Evolutionary conservation across 2,113 vertebrate species (phyloP).

Genomic region (Etia nguti): DNA sequence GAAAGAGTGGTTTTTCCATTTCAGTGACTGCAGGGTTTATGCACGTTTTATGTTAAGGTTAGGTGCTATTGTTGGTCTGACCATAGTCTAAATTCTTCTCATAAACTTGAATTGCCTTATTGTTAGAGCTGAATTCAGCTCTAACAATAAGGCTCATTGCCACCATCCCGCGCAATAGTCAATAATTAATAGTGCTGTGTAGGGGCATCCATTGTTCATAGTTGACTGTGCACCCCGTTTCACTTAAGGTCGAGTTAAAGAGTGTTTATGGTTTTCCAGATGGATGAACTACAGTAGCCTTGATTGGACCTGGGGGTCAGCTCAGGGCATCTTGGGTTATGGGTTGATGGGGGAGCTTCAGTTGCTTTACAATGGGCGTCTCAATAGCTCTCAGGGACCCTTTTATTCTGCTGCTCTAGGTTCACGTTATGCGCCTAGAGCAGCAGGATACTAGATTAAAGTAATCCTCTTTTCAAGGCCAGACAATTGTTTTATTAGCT

Average conservation of each 20-base stretch:
- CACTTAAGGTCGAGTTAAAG: slow-evolving; percentile 22
- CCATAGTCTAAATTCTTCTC: background rate
- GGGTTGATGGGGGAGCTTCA: background rate
- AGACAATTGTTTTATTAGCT: slow-evolving; percentile 74
- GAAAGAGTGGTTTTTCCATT: background rate
- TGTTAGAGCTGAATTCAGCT: slow-evolving; percentile 14
- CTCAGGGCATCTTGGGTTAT: background rate
- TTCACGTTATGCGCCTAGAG: slow-evolving; percentile 38
- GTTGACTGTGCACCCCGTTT: background rate
- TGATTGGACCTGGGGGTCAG: slow-evolving; percentile 26
- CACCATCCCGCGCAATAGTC: background rate
- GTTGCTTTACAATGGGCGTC: slow-evolving; percentile 49
- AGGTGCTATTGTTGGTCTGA: background rate
- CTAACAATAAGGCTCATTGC: background rate
- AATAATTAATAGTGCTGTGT: slow-evolving; percentile 21
- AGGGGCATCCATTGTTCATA: background rate
- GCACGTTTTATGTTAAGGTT: background rate
- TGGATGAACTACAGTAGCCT: slow-evolving; percentile 55
- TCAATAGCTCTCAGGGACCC: slow-evolving; percentile 51
- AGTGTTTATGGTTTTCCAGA: slow-evolving; percentile 50
- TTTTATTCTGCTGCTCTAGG: slow-evolving; percentile 39
- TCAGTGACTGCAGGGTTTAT: background rate
- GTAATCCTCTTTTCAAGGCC: slow-evolving; percentile 72
- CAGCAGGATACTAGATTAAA: slow-evolving; percentile 71
- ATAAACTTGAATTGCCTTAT: slow-evolving; percentile 19